These are phyloP conservation scores for Actinostola sp. DNA, from an alignment of 92 coral and sea anemone genomes.

Conservation along the genomic window DNA sequence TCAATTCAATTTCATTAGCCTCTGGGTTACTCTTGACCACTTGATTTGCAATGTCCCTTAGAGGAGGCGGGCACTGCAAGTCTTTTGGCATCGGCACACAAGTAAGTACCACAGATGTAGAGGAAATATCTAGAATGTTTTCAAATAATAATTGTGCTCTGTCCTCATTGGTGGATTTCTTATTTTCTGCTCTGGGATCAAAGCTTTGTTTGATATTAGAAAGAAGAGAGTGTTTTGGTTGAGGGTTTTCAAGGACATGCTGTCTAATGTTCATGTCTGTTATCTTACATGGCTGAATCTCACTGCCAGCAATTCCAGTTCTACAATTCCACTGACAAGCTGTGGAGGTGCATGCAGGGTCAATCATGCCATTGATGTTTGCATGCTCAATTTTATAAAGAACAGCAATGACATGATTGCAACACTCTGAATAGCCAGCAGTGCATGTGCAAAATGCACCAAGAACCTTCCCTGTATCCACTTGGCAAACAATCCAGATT, in stretches of 20 bases:
- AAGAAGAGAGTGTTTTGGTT: slow-evolving; percentile 2
- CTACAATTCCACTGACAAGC: slow-evolving; percentile 39
- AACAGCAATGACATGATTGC: slow-evolving; percentile 47
- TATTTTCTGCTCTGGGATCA: slow-evolving; percentile 34
- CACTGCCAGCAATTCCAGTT: slow-evolving; percentile 8
- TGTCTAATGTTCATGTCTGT: slow-evolving; percentile 12
- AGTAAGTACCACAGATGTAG: too few species aligned
- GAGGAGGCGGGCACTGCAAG: not conserved
- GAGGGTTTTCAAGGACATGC: not conserved
- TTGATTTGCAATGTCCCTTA: not conserved
- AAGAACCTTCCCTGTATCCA: slow-evolving; percentile 18
- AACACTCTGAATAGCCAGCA: slow-evolving; percentile 30
- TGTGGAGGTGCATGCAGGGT: slow-evolving; percentile 32
- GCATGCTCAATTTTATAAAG: slow-evolving; percentile 41
- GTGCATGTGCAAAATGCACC: slow-evolving; percentile 41
- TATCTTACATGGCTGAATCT: slow-evolving; percentile 24
- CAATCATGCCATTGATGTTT: slow-evolving; percentile 7
- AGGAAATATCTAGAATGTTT: too few species aligned
- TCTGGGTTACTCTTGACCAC: not conserved
- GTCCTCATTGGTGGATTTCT: not conserved
- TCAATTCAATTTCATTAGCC: slow-evolving; percentile 15
- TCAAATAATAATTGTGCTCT: not conserved
- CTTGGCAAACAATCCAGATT: slow-evolving; percentile 46
- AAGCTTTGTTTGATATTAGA: slow-evolving; percentile 21
- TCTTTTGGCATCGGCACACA: not conserved